Base-by-base conservation (phyloP, 2,888 invertebrate genomes). In the Orthosia incerta region DNA sequence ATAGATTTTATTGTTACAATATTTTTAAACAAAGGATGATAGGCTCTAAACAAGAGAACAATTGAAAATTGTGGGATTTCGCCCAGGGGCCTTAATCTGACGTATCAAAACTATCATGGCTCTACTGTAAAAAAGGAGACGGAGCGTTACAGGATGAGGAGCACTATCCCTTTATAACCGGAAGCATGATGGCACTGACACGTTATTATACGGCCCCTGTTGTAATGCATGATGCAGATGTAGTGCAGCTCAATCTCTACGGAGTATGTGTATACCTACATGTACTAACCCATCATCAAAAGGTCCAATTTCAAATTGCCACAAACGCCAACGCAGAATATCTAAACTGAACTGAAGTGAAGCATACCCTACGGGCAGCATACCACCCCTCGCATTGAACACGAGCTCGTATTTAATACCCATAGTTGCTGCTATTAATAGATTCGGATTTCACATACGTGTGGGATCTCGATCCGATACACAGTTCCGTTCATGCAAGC, bases 401-500 rank as follows among this genome's bases (percentile, higher is more conserved):
- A 23, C 26, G 3, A 55, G 46, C 65, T 39, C n/a, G 20, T 31
- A 51, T 59, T 62, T 53, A 26, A 69, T 65, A 45, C 39, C 45
- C 48, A 20, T 56, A 48, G 46, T n/a, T 61, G 20, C 39, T 62
- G 13, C 56, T 48, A 53, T n/a, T 46, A 53, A 55, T 51, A 57
- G 65, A 59, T 68, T 53, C 39, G 1, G 16, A 62, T 57, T 78
- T 62, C 31, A 82, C 90, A 83, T 88, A 95, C 96, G 74, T 92
- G 88, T 48, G 96, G 96, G 82, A 96, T 92, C 82, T 95, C 94
- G 68, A 96, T 91, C 39, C 95, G 88, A 86, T 96, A 96, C 3
- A 96, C 84, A 16, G 86, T 84, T 3, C 95, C 95, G 51, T 96
- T 96, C 87, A 91, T 92, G 84, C 95, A 95, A 3, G 95, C 91